Base-by-base conservation (phyloP, 1,140 invertebrate species). In the Medauroidea extradentata region DNA sequence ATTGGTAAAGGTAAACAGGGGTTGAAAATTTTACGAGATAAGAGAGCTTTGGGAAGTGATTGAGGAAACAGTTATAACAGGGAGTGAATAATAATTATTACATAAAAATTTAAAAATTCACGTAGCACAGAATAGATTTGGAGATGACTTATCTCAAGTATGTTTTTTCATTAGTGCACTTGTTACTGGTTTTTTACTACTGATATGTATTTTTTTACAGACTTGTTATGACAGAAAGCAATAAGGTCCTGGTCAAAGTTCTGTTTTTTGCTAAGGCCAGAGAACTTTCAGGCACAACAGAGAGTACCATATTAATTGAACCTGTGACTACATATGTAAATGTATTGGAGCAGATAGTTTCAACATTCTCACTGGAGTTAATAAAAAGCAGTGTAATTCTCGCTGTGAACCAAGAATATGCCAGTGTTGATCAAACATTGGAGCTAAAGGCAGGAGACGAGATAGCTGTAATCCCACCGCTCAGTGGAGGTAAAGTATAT, bases 201-300 rank as follows among this genome's bases (percentile, higher is more conserved):
- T 48, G 23, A 14, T 39, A 18, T 46, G 8, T 46, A 16, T 23
- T 29, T 51, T 51, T 5, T 34, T 29, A 34, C 25, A 25, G 24
- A 51, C 3, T 29, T 51, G 49, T 51, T 29, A 51, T 51, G 53
- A 38, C 29, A 43, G 53, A 54, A 3, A 13, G n/a, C 18, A 16
- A 8, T 11, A 19, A 18, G 19, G 53, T 54, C 51, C 23, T 16
- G 18, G 80, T 91, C 44, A 86, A 83, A 72, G 65, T 95, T 44
- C 73, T 94, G 63, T 93, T 96, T 76, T 94, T 94, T 76, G 92
- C 91, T 13, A 88, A 89, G 80, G 88, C 91, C 53, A 85, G 87
- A 69, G 93, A 96, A 73, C 71, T 94, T 57, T 78, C 83, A 57
- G 87, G 88, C 54, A 71, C 76, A 29, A 76, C 75, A 43, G 79